Evolutionary conservation across 2,888 invertebrate species (phyloP), one percentile per base, ranked within the genome.

Genomic region (Silvanus unidentatus): DNA sequence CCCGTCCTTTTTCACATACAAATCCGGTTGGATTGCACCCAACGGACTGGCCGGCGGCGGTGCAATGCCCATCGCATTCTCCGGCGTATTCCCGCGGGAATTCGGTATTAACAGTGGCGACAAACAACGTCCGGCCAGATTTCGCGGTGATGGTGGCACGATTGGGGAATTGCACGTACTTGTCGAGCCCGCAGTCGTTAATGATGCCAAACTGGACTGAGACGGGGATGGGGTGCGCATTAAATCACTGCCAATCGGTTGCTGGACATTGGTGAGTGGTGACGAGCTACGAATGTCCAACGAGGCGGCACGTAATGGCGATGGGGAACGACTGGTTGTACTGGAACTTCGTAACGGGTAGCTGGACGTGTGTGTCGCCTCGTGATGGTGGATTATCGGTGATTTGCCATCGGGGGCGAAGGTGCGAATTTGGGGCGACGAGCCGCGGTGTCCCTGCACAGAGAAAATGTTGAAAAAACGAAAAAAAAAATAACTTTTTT

Each of bases 11-110:
- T 85, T 80, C 12, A 88, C 84, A 71, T 93, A 93, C 30, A 93
- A 76, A 69, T 92, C 91, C 0, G 91, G 90, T 61, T 92, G 90
- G 1, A 93, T 79, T 13, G 91, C 85, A 22, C 93, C 93, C 73
- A 28, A 75, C 72, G 29, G 78, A 74, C 48, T 71, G 60, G 35
- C 72, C 62, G 54, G 72, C 3, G 48, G 78, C 64, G 63, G 77
- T 68, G 50, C 43, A 14, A 47, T 49, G 12, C 40, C 51, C 14
- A 46, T 47, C 16, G 47, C 40, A 52, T 59, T 54, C 57, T 74
- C 73, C 48, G 64, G 70, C 22, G 57, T 62, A 42, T 63, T 58
- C 38, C 70, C 69, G 54, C 75, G 78, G 65, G 83, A 77, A 28
- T 86, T 82, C 9, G 88, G 87, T 71, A 89, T 85, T 51, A 88